Conservation (phyloP, 2,797 vertebrate species). For the Botia kubotai region DNA sequence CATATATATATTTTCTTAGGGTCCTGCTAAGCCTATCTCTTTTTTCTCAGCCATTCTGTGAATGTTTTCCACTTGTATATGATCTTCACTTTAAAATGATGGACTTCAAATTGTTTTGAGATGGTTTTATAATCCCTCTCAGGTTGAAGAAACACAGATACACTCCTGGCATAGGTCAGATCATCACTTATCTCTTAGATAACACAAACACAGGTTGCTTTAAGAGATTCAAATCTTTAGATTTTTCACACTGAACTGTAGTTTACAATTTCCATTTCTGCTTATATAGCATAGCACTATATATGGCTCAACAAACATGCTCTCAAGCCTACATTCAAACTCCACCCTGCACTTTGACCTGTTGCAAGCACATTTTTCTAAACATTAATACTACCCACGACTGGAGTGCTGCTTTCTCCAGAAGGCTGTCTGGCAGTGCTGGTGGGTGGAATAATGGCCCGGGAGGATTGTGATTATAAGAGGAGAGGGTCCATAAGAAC, state of each 20-base stretch:
- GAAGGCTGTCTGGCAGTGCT: conserved; percentile 13
- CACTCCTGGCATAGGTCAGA: background rate
- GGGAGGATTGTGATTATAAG: conserved; percentile 61
- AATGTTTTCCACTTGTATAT: background rate
- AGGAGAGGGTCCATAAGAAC: conserved; percentile 63
- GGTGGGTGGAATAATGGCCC: conserved; percentile 57
- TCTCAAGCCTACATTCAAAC: background rate
- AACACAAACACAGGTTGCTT: background rate
- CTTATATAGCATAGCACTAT: background rate
- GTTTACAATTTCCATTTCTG: conserved; percentile 8
- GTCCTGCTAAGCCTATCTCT: too few relatives aligned
- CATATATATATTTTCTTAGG: too few relatives aligned
- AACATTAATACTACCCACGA: conserved; percentile 3
- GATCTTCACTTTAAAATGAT: background rate
- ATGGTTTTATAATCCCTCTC: background rate
- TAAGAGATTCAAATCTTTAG: background rate
- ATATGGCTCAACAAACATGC: background rate
- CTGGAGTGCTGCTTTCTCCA: conserved; percentile 35
- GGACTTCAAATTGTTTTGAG: background rate
- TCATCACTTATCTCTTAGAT: background rate
- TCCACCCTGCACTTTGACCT: conserved; percentile 18
- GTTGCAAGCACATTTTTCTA: conserved; percentile 6
- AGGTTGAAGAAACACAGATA: background rate
- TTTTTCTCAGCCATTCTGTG: background rate
- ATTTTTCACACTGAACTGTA: background rate